Evolutionary conservation across 2,797 vertebrate genomes (phyloP).

Genomic region (Cyclura pinguis): DNA sequence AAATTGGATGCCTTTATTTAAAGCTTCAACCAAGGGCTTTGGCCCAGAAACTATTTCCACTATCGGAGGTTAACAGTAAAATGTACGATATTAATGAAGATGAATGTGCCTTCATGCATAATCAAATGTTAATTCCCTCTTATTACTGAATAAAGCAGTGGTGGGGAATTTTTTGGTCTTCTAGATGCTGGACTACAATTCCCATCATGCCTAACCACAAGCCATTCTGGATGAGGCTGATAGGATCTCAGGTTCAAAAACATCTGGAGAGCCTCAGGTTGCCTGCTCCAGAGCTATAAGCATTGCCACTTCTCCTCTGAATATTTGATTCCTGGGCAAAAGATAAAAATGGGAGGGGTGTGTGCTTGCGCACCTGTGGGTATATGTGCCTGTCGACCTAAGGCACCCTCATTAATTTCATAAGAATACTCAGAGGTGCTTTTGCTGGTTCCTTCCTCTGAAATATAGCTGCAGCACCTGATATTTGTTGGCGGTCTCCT

Average conservation of each 20-base stretch:
- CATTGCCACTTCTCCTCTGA: neutral
- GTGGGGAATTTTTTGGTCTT: too few species aligned
- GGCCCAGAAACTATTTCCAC: neutral
- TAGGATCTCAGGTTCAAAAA: neutral
- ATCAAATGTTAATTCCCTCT: neutral
- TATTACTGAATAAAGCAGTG: too few species aligned
- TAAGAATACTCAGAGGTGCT: too few species aligned
- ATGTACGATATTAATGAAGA: neutral
- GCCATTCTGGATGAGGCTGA: neutral
- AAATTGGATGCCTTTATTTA: neutral
- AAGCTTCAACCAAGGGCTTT: neutral
- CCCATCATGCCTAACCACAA: neutral
- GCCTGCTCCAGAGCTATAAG: neutral
- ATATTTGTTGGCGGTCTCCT: too few species aligned
- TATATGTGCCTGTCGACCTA: too few species aligned
- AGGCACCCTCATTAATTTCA: too few species aligned
- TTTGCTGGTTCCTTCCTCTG: too few species aligned
- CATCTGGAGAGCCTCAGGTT: neutral
- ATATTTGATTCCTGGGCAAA: neutral
- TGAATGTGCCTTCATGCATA: neutral
- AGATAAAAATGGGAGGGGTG: neutral
- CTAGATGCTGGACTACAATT: neutral
- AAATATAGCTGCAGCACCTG: too few species aligned
- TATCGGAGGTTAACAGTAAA: neutral
- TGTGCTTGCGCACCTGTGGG: neutral